Conservation (phyloP, 2,888 invertebrate genomes). For the Drosophila picticornis region DNA sequence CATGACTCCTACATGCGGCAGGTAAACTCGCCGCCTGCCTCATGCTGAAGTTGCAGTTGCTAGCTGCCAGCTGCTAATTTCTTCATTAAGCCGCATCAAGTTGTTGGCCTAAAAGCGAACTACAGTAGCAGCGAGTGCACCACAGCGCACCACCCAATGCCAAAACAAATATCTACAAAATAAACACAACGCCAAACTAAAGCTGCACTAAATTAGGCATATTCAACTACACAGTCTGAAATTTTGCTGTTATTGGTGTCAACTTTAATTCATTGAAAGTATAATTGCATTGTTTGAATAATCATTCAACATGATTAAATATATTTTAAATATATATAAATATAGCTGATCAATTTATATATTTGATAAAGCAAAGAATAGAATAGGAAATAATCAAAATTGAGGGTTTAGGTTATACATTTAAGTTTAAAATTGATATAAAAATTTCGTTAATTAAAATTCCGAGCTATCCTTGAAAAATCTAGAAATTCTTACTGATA, state of each 20-base stretch:
- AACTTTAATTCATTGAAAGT: neutral
- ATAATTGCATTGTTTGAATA: too few species aligned
- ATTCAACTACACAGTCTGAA: neutral
- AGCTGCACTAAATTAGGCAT: neutral
- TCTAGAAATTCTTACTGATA: neutral
- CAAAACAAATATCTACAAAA: neutral
- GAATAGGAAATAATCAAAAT: neutral
- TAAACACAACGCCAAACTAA: neutral
- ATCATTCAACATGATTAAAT: neutral
- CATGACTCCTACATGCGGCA: conserved; percentile 1
- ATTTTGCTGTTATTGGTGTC: neutral
- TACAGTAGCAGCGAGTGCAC: neutral
- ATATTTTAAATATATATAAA: neutral
- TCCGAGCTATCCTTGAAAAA: neutral
- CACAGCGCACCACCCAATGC: neutral
- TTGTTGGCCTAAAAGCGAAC: conserved; percentile 22
- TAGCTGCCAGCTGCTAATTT: conserved; percentile 54
- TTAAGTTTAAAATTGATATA: neutral
- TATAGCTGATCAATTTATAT: neutral
- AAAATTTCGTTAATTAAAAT: neutral
- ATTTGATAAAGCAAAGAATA: neutral
- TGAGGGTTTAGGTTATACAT: too few species aligned
- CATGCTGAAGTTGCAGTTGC: conserved; percentile 16
- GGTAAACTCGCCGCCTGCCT: neutral
- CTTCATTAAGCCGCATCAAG: conserved; percentile 50